These are phyloP conservation scores for Andrena hattorfiana DNA, from an alignment of 2,888 invertebrate species.

Conservation along the genomic window DNA sequence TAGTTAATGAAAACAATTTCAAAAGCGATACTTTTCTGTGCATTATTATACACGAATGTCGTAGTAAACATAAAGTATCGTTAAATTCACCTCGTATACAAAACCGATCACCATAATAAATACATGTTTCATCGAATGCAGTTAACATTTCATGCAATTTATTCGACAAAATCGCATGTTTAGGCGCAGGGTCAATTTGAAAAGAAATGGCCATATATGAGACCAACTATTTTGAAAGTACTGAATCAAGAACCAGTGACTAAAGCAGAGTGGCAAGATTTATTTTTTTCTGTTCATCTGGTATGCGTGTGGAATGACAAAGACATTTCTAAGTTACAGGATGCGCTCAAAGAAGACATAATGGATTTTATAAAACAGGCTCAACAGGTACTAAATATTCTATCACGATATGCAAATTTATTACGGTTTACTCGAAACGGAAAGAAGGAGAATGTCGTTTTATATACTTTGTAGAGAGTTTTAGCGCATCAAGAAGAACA, in stretches of 20 bases:
- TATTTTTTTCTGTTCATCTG: conserved; percentile 97
- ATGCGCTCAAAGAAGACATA: conserved; percentile 96
- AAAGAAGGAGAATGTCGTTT: conserved; percentile 3
- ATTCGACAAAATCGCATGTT: conserved; percentile 18
- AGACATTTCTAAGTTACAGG: conserved; percentile 94
- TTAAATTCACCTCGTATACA: background rate
- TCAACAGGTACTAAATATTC: conserved; percentile 87
- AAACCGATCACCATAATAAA: background rate
- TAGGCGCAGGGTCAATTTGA: conserved; percentile 94
- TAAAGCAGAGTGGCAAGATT: conserved; percentile 98
- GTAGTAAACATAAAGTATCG: background rate
- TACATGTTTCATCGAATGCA: background rate
- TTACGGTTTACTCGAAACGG: background rate
- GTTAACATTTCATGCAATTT: background rate
- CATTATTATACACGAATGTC: background rate
- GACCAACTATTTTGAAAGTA: conserved; percentile 96
- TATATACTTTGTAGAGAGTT: conserved; percentile 87
- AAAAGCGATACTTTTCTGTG: background rate
- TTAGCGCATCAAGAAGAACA: conserved; percentile 97
- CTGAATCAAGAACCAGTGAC: conserved; percentile 97
- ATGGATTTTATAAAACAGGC: conserved; percentile 97
- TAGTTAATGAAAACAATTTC: background rate
- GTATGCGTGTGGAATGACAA: conserved; percentile 99
- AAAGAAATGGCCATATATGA: conserved; percentile 98
- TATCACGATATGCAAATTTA: background rate